These are phyloP conservation scores for Venustoraphidia nigricollis DNA, from an alignment of 2,888 invertebrate genomes.

Conservation along the genomic window DNA sequence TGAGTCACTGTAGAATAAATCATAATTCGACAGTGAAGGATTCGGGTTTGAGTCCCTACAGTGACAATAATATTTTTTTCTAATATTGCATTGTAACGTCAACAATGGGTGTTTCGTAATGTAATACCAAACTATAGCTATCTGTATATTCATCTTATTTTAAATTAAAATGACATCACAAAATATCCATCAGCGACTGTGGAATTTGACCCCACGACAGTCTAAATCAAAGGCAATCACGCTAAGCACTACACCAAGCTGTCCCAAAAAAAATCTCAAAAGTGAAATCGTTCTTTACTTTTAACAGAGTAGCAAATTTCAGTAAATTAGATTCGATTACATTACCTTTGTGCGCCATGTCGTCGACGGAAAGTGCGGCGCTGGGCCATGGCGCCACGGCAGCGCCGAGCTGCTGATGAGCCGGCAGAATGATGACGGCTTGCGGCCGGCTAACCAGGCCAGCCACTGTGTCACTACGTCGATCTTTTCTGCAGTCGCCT, in stretches of 20 bases:
- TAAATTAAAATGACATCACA: too few relatives aligned
- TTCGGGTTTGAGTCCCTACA: too few relatives aligned
- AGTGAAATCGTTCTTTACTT: slow-evolving; percentile 11
- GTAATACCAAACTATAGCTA: too few relatives aligned
- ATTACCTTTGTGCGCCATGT: slow-evolving; percentile 78
- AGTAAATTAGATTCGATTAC: slow-evolving; percentile 9
- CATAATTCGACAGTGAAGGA: too few relatives aligned
- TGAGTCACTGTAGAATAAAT: too few relatives aligned
- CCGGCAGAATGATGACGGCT: slow-evolving; percentile 52
- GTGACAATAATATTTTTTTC: too few relatives aligned
- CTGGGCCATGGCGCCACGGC: slow-evolving; percentile 73
- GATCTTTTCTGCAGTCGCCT: not conserved
- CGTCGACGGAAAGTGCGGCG: slow-evolving; percentile 63
- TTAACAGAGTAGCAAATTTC: slow-evolving; percentile 7
- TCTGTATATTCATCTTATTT: too few relatives aligned
- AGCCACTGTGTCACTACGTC: not conserved
- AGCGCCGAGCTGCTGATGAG: slow-evolving; percentile 61
- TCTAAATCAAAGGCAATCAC: too few relatives aligned
- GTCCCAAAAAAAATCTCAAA: slow-evolving; percentile 12
- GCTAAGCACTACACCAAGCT: not conserved
- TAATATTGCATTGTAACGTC: too few relatives aligned
- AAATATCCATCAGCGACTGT: too few relatives aligned
- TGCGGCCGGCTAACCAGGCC: slow-evolving; percentile 2
- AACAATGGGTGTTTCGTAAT: too few relatives aligned
- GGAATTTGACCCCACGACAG: too few relatives aligned